These are phyloP conservation scores for Chrysomela aeneicollis DNA, from an alignment of 2,888 invertebrate genomes.

Conservation along the genomic window DNA sequence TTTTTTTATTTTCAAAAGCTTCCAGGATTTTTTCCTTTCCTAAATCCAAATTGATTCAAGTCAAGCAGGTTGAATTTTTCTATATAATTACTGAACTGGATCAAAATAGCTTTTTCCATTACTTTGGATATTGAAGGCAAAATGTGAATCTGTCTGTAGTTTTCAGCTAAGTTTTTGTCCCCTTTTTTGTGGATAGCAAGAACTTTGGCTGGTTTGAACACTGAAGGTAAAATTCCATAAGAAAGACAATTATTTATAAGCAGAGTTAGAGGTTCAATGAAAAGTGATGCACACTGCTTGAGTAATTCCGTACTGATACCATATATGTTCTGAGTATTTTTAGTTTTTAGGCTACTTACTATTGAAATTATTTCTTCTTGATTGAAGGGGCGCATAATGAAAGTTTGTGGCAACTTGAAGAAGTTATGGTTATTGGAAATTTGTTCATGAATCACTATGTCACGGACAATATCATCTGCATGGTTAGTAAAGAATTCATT, in stretches of 20 bases:
- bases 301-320: neutral
- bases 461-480: neutral
- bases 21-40: too few species aligned
- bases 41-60: neutral
- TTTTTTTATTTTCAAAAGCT: constrained; percentile 6
- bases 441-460: neutral
- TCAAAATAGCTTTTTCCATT: too few species aligned
- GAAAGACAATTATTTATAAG: constrained; percentile 1
- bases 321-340: constrained; percentile 4
- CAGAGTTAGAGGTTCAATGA: neutral
- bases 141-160: constrained; percentile 12
- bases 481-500: constrained; percentile 7
- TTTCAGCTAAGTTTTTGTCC: neutral
- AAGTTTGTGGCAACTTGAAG: neutral
- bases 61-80: neutral
- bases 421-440: neutral
- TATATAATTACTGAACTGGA: neutral
- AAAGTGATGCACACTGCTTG: neutral
- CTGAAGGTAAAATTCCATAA: neutral
- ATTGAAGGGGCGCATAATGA: neutral
- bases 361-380: neutral
- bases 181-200: too few species aligned
- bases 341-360: neutral
- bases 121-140: neutral
- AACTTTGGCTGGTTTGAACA: neutral